Evolutionary conservation across 2,113 vertebrate genomes (phyloP), one percentile per base, ranked within the genome.

Genomic region (Xiphias gladius): DNA sequence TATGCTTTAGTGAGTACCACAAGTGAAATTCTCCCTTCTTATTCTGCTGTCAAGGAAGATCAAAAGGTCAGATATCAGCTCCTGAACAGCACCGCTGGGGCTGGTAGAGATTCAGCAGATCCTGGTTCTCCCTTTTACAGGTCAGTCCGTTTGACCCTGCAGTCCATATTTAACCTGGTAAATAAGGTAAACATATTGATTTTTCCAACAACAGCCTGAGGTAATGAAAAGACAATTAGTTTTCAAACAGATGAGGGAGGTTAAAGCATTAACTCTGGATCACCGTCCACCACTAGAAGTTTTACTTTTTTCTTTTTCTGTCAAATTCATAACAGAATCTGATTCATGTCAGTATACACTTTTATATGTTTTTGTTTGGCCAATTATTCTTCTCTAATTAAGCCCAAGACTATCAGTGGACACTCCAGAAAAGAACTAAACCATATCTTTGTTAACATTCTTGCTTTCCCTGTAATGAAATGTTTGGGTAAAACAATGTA

Each of bases 11-110:
- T 58, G 28, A 39, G 26, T 10, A 39, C 61, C 80, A 76, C 70
- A 35, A 77, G 77, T 57, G 74, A 80, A 79, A 87, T 68, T 74
- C 63, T 73, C 14, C 22, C 80, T 84, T 80, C 22, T 59, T 73
- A 46, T 69, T 30, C 5, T 55, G 24, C 39, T 58, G 22, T 73
- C 24, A 61, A 43, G 35, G 7, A 41, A 74, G 69, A 68, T 86
- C 83, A 88, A 69, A n/a, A 85, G 73, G 72, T 79, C 62, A 24
- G 19, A 61, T 57, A 64, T 28, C 30, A 72, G 54, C 59, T 61
- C 37, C 22, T 71, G 50, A 66, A 46, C n/a, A 48, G 77, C 61
- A 63, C 20, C 22, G 55, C 43, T 68, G 58, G 22, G 35, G 32
- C 58, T n/a, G 12, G 35, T 11, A 5, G 35, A 35, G n/a, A 63